Evolutionary conservation across 2,113 vertebrate genomes (phyloP).

Genomic region (Tragelaphus buxtoni): DNA sequence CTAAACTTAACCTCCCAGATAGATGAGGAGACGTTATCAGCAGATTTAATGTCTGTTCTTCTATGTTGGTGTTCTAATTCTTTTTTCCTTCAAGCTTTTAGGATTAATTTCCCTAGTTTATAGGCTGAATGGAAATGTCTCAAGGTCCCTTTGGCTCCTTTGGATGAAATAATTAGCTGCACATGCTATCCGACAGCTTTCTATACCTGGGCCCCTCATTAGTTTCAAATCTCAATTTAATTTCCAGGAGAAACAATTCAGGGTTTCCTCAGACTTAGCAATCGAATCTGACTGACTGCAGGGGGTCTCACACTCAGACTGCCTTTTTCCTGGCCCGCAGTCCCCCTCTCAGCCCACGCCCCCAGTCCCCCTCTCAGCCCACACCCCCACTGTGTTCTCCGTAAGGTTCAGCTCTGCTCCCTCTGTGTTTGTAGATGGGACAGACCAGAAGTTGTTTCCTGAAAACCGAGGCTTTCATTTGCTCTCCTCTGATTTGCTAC

Average conservation of each 20-base stretch:
- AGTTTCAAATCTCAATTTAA: conserved; percentile 68
- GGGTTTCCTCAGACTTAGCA: conserved; percentile 68
- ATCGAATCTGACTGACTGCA: conserved; percentile 28
- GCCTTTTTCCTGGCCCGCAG: not conserved
- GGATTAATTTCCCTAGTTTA: not conserved
- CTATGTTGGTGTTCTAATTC: not conserved
- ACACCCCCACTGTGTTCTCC: not conserved
- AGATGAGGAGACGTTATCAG: conserved; percentile 6
- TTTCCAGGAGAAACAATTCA: conserved; percentile 64
- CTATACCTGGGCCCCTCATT: conserved; percentile 46
- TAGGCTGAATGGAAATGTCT: conserved; percentile 58
- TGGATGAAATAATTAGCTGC: conserved; percentile 66
- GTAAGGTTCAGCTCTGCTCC: not conserved
- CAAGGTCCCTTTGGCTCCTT: conserved; percentile 45
- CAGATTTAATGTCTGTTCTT: not conserved
- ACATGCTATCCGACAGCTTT: conserved; percentile 40
- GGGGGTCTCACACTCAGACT: conserved; percentile 31
- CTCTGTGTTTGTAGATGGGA: conserved; percentile 22
- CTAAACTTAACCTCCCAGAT: not conserved
- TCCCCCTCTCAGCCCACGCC: not conserved
- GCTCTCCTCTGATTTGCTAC: not conserved
- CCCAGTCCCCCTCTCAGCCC: not conserved
- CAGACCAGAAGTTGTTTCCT: conserved; percentile 21
- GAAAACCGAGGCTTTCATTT: not conserved
- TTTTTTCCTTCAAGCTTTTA: not conserved